A percentile compares a stretch with the other conserved stretches of the same genome.
Conservation (phyloP, 2,113 vertebrate genomes). For the Galeopterus variegatus region DNA sequence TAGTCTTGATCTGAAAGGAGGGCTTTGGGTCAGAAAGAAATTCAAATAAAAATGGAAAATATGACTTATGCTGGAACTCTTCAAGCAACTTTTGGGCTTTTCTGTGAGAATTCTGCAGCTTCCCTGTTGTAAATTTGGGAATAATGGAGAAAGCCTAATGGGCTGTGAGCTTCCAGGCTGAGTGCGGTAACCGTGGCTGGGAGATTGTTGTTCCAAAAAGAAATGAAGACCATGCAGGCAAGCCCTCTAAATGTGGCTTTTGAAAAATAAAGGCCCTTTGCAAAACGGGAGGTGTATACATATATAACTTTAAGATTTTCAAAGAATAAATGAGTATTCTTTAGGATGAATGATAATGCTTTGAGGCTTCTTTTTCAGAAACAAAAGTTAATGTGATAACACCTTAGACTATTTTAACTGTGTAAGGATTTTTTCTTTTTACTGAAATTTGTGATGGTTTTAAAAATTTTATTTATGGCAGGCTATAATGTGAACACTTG, state of each 20-base stretch:
- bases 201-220: not conserved
- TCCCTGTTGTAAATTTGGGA: slow-evolving; percentile 5
- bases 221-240: not conserved
- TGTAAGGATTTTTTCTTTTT: not conserved
- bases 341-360: not conserved
- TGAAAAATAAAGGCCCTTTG: not conserved
- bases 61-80: slow-evolving; percentile 51
- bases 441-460: slow-evolving; percentile 14
- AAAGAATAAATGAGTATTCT: not conserved
- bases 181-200: not conserved
- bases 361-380: slow-evolving; percentile 21
- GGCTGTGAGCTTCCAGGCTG: not conserved
- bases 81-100: not conserved
- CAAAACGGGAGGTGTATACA: not conserved
- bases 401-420: not conserved
- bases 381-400: not conserved
- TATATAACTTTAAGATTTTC: not conserved
- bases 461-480: not conserved
- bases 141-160: not conserved
- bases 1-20: slow-evolving; percentile 33
- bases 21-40: slow-evolving; percentile 64
- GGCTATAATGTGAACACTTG: not conserved
- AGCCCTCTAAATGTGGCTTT: not conserved
- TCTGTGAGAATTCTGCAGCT: slow-evolving; percentile 20
- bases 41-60: slow-evolving; percentile 74